Evolutionary conservation across 2,113 vertebrate genomes (phyloP), one percentile per base, ranked within the genome.

Genomic region (Ciconia boyciana): DNA sequence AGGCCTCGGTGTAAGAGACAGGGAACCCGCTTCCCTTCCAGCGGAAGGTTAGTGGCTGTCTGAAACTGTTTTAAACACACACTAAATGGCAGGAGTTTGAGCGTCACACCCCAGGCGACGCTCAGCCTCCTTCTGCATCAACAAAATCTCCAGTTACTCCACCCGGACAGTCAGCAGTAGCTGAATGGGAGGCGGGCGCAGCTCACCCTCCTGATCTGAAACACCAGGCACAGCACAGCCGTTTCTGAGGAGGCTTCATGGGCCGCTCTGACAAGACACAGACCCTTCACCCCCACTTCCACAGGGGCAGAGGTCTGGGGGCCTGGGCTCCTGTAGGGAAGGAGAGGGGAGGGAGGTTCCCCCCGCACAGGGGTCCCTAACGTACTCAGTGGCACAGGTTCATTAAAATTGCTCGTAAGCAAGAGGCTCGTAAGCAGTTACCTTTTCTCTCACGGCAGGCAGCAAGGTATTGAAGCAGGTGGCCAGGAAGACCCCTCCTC

Each of bases 401-500:
- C 29, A 6, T 12, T 36, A 31, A 18, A 9, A 32, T 1, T 2
- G 9, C 31, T 19, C 4, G 2, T 11, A 5, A 13, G 52, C 14
- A 0, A 39, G 39, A 39, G 39, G 9, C 31, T 19, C 4, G 2
- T 11, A 5, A 13, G 52, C 14, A 0, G 32, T 81, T 95, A 99
- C 99, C 99, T 99, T 99, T 4, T 98, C 98, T 58, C 99, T 97
- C 51, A 99, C 99, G 0, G 99, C 94, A 0, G 99, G 99, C 88
- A 99, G 98, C 74, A 99, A 97, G 8, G 99, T 97, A 1, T 99
- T 99, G 97, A 99, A 99, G 97, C 99, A 99, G 0, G 99, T 99
- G 29, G 99, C 99, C 86, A 99, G 98, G 95, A 99, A 99, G 34
- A 99, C 99, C 0, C 99, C 99, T 0, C 99, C 99, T 26, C 98